phyloP scores from a whole-genome alignment of 2,113 vertebrate genomes.

The Microcebus lehilahytsara region DNA sequence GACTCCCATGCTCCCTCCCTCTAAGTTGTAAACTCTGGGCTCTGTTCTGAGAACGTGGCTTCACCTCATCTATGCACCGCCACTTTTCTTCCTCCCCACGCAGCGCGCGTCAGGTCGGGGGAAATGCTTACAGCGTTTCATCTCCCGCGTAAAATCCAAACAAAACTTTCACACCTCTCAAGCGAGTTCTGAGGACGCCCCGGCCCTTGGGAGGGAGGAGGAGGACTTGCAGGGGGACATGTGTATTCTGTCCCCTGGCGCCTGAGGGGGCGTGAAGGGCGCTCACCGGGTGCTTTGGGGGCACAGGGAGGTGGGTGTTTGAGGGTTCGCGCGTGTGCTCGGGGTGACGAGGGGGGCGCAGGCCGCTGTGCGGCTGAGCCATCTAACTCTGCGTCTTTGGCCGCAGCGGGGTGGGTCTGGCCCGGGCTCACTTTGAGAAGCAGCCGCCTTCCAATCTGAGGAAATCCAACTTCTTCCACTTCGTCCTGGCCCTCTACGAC shows the following conservation, averaged over 20 bases:
- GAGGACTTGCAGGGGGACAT: not conserved
- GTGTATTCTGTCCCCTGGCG: not conserved
- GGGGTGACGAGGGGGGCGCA: not conserved
- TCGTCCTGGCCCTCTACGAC: slow-evolving; percentile 98
- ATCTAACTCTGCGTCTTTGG: slow-evolving; percentile 84
- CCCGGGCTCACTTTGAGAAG: slow-evolving; percentile 99
- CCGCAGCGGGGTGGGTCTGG: slow-evolving; percentile 97
- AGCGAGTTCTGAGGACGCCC: not conserved
- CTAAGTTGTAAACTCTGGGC: not conserved
- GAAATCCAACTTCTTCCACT: slow-evolving; percentile 99
- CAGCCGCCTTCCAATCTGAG: slow-evolving; percentile 98
- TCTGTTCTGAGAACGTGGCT: not conserved
- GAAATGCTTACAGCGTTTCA: not conserved
- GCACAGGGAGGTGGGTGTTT: not conserved
- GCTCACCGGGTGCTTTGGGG: not conserved
- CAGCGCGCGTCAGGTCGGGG: not conserved
- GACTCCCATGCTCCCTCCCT: not conserved
- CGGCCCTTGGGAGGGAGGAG: not conserved
- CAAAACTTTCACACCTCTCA: slow-evolving; percentile 64
- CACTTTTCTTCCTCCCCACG: not conserved
- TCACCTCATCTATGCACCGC: not conserved
- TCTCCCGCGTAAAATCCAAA: slow-evolving; percentile 18
- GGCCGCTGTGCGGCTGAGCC: slow-evolving; percentile 11
- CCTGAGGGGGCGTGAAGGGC: not conserved
- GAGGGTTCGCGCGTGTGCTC: not conserved